A percentile compares a stretch with the other conserved stretches of the same genome.
phyloP scores from a whole-genome alignment of 1,140 invertebrate species.

The Saccostrea cuccullata region DNA sequence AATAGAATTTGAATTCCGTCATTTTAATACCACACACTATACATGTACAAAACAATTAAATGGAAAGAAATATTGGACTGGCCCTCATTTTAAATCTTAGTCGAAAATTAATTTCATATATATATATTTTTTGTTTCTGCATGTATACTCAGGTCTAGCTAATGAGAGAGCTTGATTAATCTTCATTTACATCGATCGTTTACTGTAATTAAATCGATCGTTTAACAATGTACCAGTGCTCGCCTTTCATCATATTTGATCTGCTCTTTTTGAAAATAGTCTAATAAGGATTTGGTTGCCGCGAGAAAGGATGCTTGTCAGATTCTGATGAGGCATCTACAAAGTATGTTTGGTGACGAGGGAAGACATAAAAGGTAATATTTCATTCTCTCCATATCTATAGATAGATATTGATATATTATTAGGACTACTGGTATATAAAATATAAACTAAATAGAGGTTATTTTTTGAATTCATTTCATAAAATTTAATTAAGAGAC shows the following conservation, averaged over 20 bases:
- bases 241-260: not conserved
- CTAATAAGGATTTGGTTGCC: not conserved
- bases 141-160: not conserved
- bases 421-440: no score
- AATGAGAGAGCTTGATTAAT: conserved; percentile 11
- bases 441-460: no score
- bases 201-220: not conserved
- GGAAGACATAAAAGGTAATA: not conserved
- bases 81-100: no score
- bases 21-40: no score
- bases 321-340: not conserved
- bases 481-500: no score
- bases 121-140: no score
- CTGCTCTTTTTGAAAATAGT: not conserved
- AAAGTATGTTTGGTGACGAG: not conserved
- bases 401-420: no score
- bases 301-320: not conserved
- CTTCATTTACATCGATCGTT: not conserved
- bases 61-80: no score
- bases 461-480: no score
- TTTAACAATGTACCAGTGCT: not conserved
- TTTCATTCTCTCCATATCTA: not conserved
- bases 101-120: no score
- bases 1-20: no score
- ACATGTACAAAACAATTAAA: no score